Evolutionary conservation across 2,797 vertebrate species (phyloP).

Genomic region (Choloepus didactylus): DNA sequence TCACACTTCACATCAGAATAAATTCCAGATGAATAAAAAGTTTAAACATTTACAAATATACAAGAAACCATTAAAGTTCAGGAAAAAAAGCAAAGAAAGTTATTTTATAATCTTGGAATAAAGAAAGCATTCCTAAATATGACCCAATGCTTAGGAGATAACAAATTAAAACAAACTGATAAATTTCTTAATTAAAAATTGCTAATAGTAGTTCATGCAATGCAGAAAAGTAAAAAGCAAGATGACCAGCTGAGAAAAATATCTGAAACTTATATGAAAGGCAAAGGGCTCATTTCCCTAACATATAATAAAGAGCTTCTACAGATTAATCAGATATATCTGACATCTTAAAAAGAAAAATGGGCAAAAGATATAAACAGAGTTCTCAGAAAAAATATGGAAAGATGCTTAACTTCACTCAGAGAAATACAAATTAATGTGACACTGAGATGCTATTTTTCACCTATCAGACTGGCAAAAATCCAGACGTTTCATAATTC

Average conservation of each 20-base stretch:
- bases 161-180: not conserved
- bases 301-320: constrained; percentile 16
- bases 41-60: not conserved
- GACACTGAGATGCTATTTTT: constrained; percentile 25
- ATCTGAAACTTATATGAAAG: not conserved
- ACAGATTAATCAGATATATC: not conserved
- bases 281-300: constrained; percentile 6
- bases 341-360: constrained; percentile 29
- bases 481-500: constrained; percentile 35
- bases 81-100: constrained; percentile 20
- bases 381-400: constrained; percentile 34
- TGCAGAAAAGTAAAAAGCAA: constrained; percentile 8
- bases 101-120: constrained; percentile 23
- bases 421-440: constrained; percentile 57
- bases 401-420: constrained; percentile 28
- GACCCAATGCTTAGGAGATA: not conserved
- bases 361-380: not conserved
- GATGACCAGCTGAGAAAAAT: not conserved
- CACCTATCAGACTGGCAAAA: not conserved
- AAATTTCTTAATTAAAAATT: not conserved
- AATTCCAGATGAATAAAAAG: constrained; percentile 51
- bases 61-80: not conserved
- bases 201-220: not conserved
- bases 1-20: not conserved
- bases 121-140: constrained; percentile 26